Evolutionary conservation across 2,888 invertebrate genomes (phyloP).

Genomic region (Acrobasis repandana): DNA sequence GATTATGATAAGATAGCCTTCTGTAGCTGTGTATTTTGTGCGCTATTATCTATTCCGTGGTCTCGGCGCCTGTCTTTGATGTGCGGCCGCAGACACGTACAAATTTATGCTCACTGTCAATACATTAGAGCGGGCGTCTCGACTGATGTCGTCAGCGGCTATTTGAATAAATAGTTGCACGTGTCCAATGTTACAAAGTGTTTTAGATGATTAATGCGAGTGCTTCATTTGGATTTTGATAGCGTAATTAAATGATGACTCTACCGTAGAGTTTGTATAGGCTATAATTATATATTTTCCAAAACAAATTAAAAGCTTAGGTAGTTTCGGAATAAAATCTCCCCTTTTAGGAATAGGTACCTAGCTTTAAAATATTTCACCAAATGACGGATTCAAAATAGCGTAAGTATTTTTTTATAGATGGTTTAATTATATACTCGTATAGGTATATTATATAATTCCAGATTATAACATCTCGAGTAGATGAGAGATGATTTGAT

Average conservation of each 20-base stretch:
- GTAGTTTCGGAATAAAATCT: no score
- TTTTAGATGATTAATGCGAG: background rate
- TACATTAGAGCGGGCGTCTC: conserved; percentile 60
- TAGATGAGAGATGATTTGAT: no score
- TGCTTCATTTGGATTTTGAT: background rate
- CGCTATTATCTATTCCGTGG: background rate
- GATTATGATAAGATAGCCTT: background rate
- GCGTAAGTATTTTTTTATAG: no score
- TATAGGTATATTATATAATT: no score
- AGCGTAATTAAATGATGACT: background rate
- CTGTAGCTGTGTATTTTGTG: background rate
- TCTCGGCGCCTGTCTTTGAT: conserved; percentile 41
- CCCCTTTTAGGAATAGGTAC: no score
- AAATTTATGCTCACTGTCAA: conserved; percentile 67
- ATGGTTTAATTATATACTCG: no score
- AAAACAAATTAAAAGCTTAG: no score
- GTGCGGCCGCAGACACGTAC: conserved; percentile 53
- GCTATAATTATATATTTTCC: no score
- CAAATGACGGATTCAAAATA: no score
- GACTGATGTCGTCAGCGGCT: conserved; percentile 55
- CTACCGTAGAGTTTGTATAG: no score
- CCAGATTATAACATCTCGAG: no score
- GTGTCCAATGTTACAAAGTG: conserved; percentile 36
- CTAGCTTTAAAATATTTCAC: no score
- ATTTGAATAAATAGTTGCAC: conserved; percentile 50